Evolutionary conservation across 2,113 vertebrate species (phyloP).

Genomic region (Trachemys scripta): DNA sequence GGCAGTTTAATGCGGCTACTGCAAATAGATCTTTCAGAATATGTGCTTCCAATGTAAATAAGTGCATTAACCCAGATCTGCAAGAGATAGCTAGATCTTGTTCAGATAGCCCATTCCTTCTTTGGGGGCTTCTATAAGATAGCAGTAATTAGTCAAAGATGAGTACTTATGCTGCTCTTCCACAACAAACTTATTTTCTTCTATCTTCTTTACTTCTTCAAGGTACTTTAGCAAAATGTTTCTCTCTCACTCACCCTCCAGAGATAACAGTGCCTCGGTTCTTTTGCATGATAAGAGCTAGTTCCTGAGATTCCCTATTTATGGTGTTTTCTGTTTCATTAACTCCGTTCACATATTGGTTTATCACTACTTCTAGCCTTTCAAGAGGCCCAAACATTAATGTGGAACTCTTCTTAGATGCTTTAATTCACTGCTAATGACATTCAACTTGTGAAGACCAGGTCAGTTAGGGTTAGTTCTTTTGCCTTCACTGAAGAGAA

Average conservation of each 20-base stretch:
- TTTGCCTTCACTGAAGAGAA: not conserved
- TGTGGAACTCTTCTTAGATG: not conserved
- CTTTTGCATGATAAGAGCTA: not conserved
- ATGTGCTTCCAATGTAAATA: not conserved
- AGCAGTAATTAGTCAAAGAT: not conserved
- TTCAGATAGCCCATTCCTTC: not conserved
- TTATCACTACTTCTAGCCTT: not conserved
- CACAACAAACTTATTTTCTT: not conserved
- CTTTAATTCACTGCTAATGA: not conserved
- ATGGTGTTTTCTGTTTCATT: not conserved
- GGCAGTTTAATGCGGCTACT: not conserved
- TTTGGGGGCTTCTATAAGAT: not conserved
- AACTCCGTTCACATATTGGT: not conserved
- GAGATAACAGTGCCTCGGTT: not conserved
- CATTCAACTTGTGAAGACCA: fast-evolving
- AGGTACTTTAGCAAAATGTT: not conserved
- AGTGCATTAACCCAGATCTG: not conserved
- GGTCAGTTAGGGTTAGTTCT: not conserved
- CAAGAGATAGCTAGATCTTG: not conserved
- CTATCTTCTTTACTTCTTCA: not conserved
- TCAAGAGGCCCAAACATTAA: not conserved
- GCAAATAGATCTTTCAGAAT: not conserved
- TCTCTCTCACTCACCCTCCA: not conserved
- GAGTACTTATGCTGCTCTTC: not conserved
- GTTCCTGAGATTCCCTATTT: not conserved